phyloP scores from a whole-genome alignment of 2,888 invertebrate species.

The Notodonta dromedarius region DNA sequence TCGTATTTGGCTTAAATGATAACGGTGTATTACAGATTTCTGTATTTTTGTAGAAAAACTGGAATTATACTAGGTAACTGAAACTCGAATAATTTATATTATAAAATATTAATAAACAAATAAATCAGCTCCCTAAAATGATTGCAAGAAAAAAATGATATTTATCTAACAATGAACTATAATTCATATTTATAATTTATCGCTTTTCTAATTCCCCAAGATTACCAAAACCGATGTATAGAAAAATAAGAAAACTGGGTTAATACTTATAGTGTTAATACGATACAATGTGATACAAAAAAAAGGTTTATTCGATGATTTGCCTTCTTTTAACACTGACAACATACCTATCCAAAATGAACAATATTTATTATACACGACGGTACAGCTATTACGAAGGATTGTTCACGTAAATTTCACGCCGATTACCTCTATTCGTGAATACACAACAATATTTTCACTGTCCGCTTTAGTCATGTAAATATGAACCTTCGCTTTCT shows the following conservation, averaged over 20 bases:
- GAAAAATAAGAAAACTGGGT: conserved; percentile 2
- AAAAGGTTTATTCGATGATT: neutral
- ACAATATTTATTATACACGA: conserved; percentile 20
- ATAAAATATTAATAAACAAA: no score
- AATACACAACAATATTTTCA: conserved; percentile 46
- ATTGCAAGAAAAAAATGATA: no score
- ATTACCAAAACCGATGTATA: neutral
- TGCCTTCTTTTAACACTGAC: no score
- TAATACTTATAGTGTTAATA: neutral
- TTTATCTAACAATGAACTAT: no score
- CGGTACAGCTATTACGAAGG: conserved; percentile 28
- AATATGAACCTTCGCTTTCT: conserved; percentile 80
- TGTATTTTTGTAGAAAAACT: no score
- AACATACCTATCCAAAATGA: neutral
- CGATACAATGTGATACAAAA: neutral
- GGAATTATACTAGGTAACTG: no score
- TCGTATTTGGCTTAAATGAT: neutral
- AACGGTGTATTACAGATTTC: no score
- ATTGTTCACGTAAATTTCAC: conserved; percentile 59
- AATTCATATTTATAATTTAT: neutral
- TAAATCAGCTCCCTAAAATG: no score
- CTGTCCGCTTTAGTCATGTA: conserved; percentile 63
- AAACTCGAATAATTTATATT: no score
- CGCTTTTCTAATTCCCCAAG: neutral
- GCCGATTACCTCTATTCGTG: conserved; percentile 49